Base-by-base conservation (phyloP, 2,113 vertebrate genomes). In the Channa argus region DNA sequence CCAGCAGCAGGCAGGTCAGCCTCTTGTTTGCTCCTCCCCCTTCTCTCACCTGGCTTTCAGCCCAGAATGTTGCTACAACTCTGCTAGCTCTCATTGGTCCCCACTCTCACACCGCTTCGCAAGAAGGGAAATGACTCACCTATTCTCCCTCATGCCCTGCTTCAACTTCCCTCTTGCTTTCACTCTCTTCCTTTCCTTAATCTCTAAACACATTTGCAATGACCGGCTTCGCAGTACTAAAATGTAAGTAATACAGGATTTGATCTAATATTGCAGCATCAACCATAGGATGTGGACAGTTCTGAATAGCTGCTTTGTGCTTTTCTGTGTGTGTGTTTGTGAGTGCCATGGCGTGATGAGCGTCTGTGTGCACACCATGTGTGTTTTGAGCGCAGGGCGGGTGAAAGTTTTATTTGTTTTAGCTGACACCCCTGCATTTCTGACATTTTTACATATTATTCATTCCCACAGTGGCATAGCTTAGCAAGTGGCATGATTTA, bases 1-100 rank as follows among this genome's bases (percentile, higher is more conserved):
- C 68, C 37, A 63, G 85, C 88, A 86, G 79, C 72, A 45, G 87
- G 82, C 88, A 92, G 90, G 91, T 93, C 88, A 84, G 82, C 85
- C 88, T 90, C 73, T 73, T 79, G 67, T 63, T 84, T 5, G 89
- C 92, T 90, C 91, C 92, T 80, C 92, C 91, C 86, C 77, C 80
- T 80, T 67, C 84, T 83, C 88, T 90, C 84, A 92, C 90, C 91
- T 94, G 92, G 93, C 92, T 75, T 80, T 83, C 36, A 68, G 91
- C 93, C 92, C 91, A 93, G 92, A 94, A 92, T 94, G 90, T 91
- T 94, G 91, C 92, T 93, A 86, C 92, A 93, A 89, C 88, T 90
- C 79, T 8, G 71, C 84, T 63, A 3, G 65, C 79, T 91, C 84
- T 84, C 85, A 94, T 94, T 94, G 92, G 94, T 86, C 64, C 61